A percentile compares a stretch with the other conserved stretches of the same genome.
phyloP scores from a whole-genome alignment of 2,113 vertebrate genomes.

The Hoplias malabaricus region DNA sequence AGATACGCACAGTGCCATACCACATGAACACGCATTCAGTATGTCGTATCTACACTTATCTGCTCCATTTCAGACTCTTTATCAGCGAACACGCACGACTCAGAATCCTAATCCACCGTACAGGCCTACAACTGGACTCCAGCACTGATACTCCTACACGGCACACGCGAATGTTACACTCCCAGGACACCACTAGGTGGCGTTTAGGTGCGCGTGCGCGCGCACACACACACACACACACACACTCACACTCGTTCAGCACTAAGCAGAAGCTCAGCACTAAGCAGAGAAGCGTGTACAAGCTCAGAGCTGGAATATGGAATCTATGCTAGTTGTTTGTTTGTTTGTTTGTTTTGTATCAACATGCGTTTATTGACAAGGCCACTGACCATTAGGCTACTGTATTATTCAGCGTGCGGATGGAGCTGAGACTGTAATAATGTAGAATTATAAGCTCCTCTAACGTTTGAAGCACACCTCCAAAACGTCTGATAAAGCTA shows the following conservation, averaged over 20 bases:
- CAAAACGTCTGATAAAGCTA: no score
- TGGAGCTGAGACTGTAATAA: no score
- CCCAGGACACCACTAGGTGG: conserved; percentile 62
- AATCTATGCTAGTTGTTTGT: background rate
- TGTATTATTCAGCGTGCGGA: no score
- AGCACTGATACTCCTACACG: background rate
- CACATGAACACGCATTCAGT: no score
- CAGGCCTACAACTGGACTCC: background rate
- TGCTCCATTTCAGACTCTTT: no score
- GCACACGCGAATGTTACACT: background rate
- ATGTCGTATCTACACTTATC: no score
- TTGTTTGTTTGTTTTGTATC: background rate
- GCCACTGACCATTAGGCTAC: conserved; percentile 39
- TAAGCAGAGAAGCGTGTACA: conserved; percentile 23
- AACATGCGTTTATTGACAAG: background rate
- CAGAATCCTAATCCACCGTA: background rate
- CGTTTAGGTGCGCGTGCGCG: no score
- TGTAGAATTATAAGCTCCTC: no score
- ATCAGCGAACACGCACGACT: no score
- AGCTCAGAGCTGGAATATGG: background rate
- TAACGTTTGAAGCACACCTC: no score
- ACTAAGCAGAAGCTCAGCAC: conserved; percentile 21
- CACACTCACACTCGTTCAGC: conserved; percentile 26
- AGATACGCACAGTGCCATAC: no score
- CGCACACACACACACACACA: conserved; percentile 41